Conservation (phyloP, 1,140 invertebrate species). For the Cotesia glomerata region DNA sequence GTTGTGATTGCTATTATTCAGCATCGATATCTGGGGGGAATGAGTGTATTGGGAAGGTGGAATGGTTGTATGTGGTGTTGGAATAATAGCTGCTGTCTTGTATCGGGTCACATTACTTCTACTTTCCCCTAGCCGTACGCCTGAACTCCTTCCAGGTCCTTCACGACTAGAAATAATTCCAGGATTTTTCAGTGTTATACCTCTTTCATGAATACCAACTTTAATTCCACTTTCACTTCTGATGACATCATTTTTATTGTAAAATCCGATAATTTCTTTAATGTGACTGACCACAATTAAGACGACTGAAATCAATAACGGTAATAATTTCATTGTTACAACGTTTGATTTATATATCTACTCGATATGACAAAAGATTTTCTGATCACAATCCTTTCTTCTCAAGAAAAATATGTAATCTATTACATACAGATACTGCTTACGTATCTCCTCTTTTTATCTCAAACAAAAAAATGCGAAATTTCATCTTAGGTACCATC, state of each 20-base stretch:
- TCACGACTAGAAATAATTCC: constrained; percentile 25
- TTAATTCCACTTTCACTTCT: constrained; percentile 54
- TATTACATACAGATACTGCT: no score
- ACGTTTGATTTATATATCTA: no score
- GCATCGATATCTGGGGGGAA: constrained; percentile 28
- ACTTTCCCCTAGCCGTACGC: constrained; percentile 53
- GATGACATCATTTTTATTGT: constrained; percentile 42
- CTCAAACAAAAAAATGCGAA: no score
- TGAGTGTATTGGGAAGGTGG: constrained; percentile 38
- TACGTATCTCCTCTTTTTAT: no score
- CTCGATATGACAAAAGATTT: no score
- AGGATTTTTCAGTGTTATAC: constrained; percentile 34
- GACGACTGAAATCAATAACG: constrained; percentile 24
- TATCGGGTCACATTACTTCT: constrained; percentile 53
- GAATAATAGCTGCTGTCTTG: constrained; percentile 43
- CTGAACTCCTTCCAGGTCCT: constrained; percentile 44
- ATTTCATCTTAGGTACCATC: no score
- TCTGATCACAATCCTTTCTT: no score
- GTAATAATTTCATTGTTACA: constrained; percentile 25
- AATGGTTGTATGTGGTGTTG: constrained; percentile 45
- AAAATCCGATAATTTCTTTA: constrained; percentile 33
- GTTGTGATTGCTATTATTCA: constrained; percentile 31
- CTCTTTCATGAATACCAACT: constrained; percentile 51
- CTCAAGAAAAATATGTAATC: no score
- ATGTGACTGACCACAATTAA: constrained; percentile 30